These are phyloP conservation scores for Brachyopa scutellaris DNA, from an alignment of 2,888 invertebrate species.

Conservation along the genomic window DNA sequence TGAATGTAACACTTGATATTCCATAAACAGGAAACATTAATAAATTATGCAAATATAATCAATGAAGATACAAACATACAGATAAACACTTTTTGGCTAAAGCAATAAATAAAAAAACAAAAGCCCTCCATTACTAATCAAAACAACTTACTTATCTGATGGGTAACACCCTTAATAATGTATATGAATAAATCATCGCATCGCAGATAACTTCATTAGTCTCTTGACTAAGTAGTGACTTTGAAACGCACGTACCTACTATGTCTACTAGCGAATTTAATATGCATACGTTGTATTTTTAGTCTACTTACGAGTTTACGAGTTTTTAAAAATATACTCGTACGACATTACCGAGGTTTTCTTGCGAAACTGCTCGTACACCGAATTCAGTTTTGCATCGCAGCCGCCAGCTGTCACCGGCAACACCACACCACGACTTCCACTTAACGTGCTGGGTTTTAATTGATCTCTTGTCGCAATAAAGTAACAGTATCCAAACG, in stretches of 20 bases:
- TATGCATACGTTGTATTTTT: not conserved
- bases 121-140: not conserved
- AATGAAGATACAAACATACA: not conserved
- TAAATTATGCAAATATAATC: conserved; percentile 16
- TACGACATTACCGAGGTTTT: conserved; percentile 5
- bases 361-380: conserved; percentile 13
- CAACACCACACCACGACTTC: not conserved
- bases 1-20: not conserved
- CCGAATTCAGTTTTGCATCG: conserved; percentile 25
- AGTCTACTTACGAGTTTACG: not conserved
- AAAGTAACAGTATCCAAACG: conserved; percentile 12
- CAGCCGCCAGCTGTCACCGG: not conserved
- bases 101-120: not conserved
- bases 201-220: conserved; percentile 43
- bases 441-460: conserved; percentile 4
- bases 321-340: conserved; percentile 1
- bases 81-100: too few species aligned
- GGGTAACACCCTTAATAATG: conserved; percentile 31
- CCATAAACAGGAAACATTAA: conserved; percentile 10
- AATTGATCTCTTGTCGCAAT: conserved; percentile 19
- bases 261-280: not conserved
- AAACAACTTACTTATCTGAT: not conserved
- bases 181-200: conserved; percentile 37
- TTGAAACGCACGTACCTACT: not conserved
- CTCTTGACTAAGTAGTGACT: conserved; percentile 1